Conservation (phyloP, 2,888 invertebrate species). For the Drosophila prostipennis region DNA sequence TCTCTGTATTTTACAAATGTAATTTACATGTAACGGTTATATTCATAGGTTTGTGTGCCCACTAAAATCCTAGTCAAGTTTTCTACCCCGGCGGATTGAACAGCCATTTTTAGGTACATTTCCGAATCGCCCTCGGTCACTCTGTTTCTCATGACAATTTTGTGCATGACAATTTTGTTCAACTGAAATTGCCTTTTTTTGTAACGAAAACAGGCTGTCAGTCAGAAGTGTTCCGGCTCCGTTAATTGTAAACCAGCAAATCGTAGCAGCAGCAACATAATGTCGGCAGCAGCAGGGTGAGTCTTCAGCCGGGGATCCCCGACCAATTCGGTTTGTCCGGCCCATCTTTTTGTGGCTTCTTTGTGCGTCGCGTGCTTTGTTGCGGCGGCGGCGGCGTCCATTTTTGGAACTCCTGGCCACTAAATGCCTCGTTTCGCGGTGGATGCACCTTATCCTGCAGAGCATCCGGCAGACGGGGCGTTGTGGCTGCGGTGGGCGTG, state of each 20-base stretch:
- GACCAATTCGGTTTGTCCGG: neutral
- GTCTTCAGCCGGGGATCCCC: neutral
- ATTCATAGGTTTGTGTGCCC: neutral
- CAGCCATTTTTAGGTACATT: neutral
- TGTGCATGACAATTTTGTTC: constrained; percentile 55
- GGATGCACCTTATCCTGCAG: constrained; percentile 6
- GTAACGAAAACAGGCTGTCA: constrained; percentile 46
- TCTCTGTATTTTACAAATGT: no score
- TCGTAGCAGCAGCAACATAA: constrained; percentile 53
- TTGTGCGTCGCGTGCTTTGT: constrained; percentile 73
- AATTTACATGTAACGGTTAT: neutral
- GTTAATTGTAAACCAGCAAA: constrained; percentile 34
- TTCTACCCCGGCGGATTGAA: neutral
- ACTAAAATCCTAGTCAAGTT: neutral
- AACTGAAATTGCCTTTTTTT: constrained; percentile 63
- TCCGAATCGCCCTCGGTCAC: neutral
- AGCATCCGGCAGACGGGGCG: neutral
- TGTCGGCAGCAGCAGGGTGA: constrained; percentile 80
- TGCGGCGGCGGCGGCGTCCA: constrained; percentile 60
- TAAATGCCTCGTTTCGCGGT: neutral
- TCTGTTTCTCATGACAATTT: constrained; percentile 13
- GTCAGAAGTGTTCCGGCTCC: constrained; percentile 31
- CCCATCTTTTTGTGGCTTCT: constrained; percentile 70
- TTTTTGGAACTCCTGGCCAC: constrained; percentile 39
- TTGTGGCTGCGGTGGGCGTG: constrained; percentile 58